These are phyloP conservation scores for Sarcophaga rosellei DNA, from an alignment of 2,888 invertebrate species.

Conservation along the genomic window DNA sequence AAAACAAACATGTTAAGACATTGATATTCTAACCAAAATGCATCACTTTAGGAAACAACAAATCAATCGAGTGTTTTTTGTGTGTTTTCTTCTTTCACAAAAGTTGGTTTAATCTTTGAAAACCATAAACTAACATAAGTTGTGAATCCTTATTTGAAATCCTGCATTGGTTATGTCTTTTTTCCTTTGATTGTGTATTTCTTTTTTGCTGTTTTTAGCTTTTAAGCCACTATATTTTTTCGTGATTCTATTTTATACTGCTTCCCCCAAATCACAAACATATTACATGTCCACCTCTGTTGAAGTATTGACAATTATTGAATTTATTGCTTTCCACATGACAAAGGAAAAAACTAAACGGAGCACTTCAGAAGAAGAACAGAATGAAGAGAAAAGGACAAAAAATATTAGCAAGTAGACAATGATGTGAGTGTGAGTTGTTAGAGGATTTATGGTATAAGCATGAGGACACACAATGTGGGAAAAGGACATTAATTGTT, in stretches of 20 bases:
- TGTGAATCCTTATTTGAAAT: constrained; percentile 12
- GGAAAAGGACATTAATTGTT: too few relatives aligned
- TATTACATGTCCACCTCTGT: constrained; percentile 46
- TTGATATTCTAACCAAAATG: not conserved
- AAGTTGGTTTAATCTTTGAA: not conserved
- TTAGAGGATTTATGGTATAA: too few relatives aligned
- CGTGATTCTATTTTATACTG: not conserved
- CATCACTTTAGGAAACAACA: not conserved
- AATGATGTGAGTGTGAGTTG: not conserved
- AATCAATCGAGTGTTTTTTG: constrained; percentile 19
- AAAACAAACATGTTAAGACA: too few relatives aligned
- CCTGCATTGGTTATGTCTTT: not conserved
- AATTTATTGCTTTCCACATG: constrained; percentile 46
- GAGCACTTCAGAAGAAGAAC: too few relatives aligned
- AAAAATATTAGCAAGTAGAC: not conserved
- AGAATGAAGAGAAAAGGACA: not conserved
- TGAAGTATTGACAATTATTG: constrained; percentile 51
- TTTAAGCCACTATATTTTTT: constrained; percentile 20
- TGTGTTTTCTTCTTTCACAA: not conserved
- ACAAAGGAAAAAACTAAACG: constrained; percentile 10
- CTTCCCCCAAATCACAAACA: not conserved
- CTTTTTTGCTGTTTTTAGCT: not conserved
- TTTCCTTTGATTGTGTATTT: too few relatives aligned
- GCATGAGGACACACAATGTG: too few relatives aligned
- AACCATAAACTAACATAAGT: constrained; percentile 11